Evolutionary conservation across 2,113 vertebrate species (phyloP), one percentile per base, ranked within the genome.

Genomic region (Notarius lentiginosus): DNA sequence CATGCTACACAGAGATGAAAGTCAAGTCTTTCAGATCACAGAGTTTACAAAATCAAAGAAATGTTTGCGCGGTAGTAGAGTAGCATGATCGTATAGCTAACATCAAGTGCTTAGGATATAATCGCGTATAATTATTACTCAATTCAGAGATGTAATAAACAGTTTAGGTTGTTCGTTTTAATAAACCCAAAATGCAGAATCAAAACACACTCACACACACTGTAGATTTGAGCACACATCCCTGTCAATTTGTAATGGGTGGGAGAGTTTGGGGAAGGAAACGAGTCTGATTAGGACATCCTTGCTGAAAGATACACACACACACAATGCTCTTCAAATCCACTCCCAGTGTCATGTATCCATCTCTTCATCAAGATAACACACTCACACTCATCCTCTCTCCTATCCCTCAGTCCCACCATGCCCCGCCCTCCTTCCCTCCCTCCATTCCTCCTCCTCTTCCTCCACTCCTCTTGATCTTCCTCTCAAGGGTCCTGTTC

Each of bases 401-500:
- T 61, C 51, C 85, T 88, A 90, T 91, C 90, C 93, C 90, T 93
- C 90, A 53, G 18, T 47, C 56, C 24, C 70, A 65, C 15, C 8
- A 7, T 80, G 11, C 49, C 63, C 90, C 87, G 90, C 88, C 87
- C 89, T 90, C 91, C 89, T 2, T 90, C 91, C 92, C 89, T 87
- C 89, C 87, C 73, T 88, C 88, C 90, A 53, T 79, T 22, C 60
- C 60, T 41, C 80, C 89, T 90, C 89, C 86, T 90, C 91, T 73
- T 58, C 83, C 82, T 92, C 83, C 90, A 91, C 90, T 91, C 88
- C 55, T 89, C 86, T 79, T 84, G 84, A 88, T 91, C 90, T 93
- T 91, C 88, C 93, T 94, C 95, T 95, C 95, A 90, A 91, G 95
- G 94, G 95, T 94, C 93, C 94, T 95, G 95, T 94, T 94, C 95